These are phyloP conservation scores for Rhynchomys soricoides DNA, from an alignment of 2,113 vertebrate genomes.

Conservation along the genomic window DNA sequence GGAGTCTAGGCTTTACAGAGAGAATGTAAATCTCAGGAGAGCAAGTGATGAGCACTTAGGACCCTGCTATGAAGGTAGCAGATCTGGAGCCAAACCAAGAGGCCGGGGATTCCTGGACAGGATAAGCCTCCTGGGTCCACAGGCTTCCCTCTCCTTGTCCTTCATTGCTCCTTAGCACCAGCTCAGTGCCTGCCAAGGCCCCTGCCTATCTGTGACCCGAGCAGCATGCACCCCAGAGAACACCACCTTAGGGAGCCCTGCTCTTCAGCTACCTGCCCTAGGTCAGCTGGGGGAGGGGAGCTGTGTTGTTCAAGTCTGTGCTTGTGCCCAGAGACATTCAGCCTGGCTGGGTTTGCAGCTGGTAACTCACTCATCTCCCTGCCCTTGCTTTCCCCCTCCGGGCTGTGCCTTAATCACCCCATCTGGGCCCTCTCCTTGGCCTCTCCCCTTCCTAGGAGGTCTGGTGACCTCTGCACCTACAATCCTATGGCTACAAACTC, in stretches of 20 bases:
- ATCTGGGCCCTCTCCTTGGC: background rate
- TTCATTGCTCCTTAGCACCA: background rate
- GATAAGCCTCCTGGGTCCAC: background rate
- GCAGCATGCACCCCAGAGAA: too few relatives aligned
- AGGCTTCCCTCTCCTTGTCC: background rate
- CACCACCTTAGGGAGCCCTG: accelerated
- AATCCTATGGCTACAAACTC: background rate
- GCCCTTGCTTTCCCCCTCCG: background rate
- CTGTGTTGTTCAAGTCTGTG: background rate
- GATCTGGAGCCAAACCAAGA: background rate
- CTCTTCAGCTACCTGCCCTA: too few relatives aligned
- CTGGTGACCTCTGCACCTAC: background rate
- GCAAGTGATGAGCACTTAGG: background rate
- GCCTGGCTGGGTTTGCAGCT: background rate
- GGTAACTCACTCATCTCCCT: background rate
- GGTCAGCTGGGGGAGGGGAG: too few relatives aligned
- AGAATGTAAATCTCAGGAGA: background rate
- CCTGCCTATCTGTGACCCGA: background rate
- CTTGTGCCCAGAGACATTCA: background rate
- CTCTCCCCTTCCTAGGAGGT: background rate
- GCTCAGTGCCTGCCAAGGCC: background rate
- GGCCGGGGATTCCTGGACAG: too few relatives aligned
- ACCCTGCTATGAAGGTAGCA: background rate
- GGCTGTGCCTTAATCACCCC: too few relatives aligned
- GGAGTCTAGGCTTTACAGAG: background rate